Conservation (phyloP, 2,113 vertebrate genomes). For the Rhinolophus sinicus region DNA sequence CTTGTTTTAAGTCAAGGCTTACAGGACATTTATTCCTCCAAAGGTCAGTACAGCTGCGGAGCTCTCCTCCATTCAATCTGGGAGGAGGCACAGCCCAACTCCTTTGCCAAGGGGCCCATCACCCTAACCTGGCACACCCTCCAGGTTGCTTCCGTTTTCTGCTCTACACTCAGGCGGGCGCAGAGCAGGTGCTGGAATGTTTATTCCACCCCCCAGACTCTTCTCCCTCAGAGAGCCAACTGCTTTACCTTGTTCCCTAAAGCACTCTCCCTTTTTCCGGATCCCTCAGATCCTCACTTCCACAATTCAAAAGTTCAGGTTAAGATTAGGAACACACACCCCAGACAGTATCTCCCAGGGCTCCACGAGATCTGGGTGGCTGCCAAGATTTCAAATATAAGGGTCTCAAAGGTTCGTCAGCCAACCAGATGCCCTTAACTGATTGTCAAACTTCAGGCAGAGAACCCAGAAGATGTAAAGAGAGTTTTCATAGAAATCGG, state of each 20-base stretch:
- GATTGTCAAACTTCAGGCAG: neutral
- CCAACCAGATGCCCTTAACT: neutral
- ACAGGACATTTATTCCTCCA: neutral
- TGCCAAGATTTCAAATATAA: neutral
- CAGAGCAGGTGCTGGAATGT: neutral
- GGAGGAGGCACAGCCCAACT: neutral
- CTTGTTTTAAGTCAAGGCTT: neutral
- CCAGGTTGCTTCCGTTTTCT: neutral
- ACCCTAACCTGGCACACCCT: fast-evolving
- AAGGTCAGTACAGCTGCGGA: neutral
- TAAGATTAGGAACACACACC: neutral
- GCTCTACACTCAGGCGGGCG: too few relatives aligned
- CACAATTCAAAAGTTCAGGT: neutral
- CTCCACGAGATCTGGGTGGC: neutral
- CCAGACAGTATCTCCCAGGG: neutral
- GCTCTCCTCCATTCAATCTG: neutral
- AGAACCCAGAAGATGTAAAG: neutral
- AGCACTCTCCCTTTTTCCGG: neutral
- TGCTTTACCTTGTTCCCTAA: neutral
- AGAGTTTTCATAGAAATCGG: neutral
- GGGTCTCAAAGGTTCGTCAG: neutral
- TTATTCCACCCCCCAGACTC: too few relatives aligned
- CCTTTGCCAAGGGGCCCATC: neutral
- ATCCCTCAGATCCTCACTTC: neutral
- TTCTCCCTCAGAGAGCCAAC: neutral